Conservation (phyloP, 2,888 invertebrate genomes). For the Nebria salina region DNA sequence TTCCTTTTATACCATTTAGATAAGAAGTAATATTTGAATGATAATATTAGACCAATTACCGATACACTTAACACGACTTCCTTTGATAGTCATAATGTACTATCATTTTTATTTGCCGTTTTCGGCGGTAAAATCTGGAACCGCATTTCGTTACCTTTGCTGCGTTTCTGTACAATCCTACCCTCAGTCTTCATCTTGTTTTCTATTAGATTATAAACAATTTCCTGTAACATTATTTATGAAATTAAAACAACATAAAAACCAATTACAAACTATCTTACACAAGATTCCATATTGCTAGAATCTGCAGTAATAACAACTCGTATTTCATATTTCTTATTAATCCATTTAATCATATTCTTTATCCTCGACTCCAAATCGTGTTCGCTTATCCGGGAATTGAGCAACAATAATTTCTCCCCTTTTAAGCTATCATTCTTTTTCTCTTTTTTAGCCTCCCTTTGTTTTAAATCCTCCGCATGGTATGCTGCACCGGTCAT, state of each 20-base stretch:
- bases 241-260: slow-evolving; percentile 43
- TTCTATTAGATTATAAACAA: slow-evolving; percentile 68
- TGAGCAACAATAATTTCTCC: slow-evolving; percentile 72
- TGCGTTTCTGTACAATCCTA: slow-evolving; percentile 71
- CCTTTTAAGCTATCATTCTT: slow-evolving; percentile 65
- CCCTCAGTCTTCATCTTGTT: slow-evolving; percentile 64
- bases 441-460: slow-evolving; percentile 65
- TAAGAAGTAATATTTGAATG: slow-evolving; percentile 50
- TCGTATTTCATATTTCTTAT: slow-evolving; percentile 73
- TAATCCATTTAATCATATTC: slow-evolving; percentile 73
- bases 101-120: slow-evolving; percentile 27
- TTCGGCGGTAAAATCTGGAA: slow-evolving; percentile 71
- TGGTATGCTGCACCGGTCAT: slow-evolving; percentile 74
- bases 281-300: slow-evolving; percentile 59
- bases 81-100: slow-evolving; percentile 51
- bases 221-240: slow-evolving; percentile 65
- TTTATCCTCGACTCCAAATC: slow-evolving; percentile 73
- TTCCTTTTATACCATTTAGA: slow-evolving; percentile 48
- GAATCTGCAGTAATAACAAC: slow-evolving; percentile 67
- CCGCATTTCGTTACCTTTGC: slow-evolving; percentile 69
- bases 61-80: slow-evolving; percentile 34
- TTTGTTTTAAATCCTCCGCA: slow-evolving; percentile 68
- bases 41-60: slow-evolving; percentile 44
- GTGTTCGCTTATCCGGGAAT: slow-evolving; percentile 71
- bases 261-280: slow-evolving; percentile 53